These are phyloP conservation scores for Ambastaia sidthimunki DNA, from an alignment of 2,797 vertebrate genomes.

Conservation along the genomic window DNA sequence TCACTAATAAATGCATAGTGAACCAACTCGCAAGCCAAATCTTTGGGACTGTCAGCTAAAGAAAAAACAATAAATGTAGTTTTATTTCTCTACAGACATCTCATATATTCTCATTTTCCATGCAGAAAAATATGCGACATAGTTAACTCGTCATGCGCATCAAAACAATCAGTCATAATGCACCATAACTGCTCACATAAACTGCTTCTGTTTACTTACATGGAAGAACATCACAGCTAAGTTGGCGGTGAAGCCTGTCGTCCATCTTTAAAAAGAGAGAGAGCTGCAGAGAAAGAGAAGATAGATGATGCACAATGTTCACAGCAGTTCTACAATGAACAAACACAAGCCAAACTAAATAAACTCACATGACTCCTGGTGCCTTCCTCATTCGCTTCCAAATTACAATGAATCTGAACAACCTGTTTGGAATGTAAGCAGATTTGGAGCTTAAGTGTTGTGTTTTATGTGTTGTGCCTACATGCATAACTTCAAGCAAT, in stretches of 20 bases:
- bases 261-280: slow-evolving; percentile 95
- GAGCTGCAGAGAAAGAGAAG: slow-evolving; percentile 76
- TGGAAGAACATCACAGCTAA: slow-evolving; percentile 81
- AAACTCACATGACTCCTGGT: slow-evolving; percentile 91
- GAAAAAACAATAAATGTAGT: background rate
- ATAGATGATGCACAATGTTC: slow-evolving; percentile 6
- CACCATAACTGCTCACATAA: background rate
- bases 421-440: slow-evolving; percentile 74
- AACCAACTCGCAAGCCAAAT: slow-evolving; percentile 81
- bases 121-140: background rate
- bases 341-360: background rate
- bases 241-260: slow-evolving; percentile 91
- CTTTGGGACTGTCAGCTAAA: slow-evolving; percentile 80
- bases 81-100: background rate
- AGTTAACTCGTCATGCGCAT: background rate
- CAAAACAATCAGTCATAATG: background rate
- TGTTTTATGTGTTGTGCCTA: too few species aligned
- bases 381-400: slow-evolving; percentile 94
- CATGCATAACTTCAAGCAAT: too few species aligned
- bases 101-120: background rate
- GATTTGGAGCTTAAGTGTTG: background rate
- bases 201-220: slow-evolving; percentile 44
- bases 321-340: background rate
- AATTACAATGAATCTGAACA: slow-evolving; percentile 92
- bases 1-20: slow-evolving; percentile 84